Base-by-base conservation (phyloP, 2,888 invertebrate species). In the Nomada goodeniana region DNA sequence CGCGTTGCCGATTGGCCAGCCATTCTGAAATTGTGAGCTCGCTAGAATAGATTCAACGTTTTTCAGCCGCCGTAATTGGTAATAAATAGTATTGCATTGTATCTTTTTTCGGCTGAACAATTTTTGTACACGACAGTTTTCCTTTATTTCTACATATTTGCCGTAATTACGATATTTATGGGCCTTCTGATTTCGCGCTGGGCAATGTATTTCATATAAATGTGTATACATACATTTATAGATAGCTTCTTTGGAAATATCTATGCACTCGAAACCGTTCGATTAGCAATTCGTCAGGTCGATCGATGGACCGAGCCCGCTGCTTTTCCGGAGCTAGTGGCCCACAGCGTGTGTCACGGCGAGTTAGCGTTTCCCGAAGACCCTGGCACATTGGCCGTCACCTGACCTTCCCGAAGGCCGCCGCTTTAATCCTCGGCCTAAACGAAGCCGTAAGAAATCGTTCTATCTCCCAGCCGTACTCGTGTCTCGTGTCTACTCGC, bases 351-450 rank as follows among this genome's bases (percentile, higher is more conserved):
- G 67, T 76, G 85, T 85, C 85, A 64, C 73, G 23, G 68, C 75
- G 75, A 20, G 82, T 82, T 82, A 85, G 55, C 77, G 73, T 85
- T 83, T 83, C 78, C 84, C 50, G 80, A 86, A 89, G 89, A 84
- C 89, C 91, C 75, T 89, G 90, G 87, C 91, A 91, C 88, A 91
- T 88, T 92, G 90, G 90, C 92, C 91, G 89, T 92, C 90, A 91
- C 90, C 89, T 70, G 87, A 91, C 91, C 92, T 90, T 91, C 89
- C 61, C 82, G 84, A 89, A 90, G 91, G 84, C 80, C 86, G 77
- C 70, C 47, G 72, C 76, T 83, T 78, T 88, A 88, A 89, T 89
- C 88, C 83, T 72, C 71, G 69, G 82, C 84, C 89, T 85, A 86
- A 87, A 86, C 88, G 89, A 87, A 89, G 89, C 89, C 89, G 76